Percentiles rank a stretch among this genome's conserved stretches.
Evolutionary conservation across 2,113 vertebrate genomes (phyloP).

Genomic region (Mastomys natalensis): DNA sequence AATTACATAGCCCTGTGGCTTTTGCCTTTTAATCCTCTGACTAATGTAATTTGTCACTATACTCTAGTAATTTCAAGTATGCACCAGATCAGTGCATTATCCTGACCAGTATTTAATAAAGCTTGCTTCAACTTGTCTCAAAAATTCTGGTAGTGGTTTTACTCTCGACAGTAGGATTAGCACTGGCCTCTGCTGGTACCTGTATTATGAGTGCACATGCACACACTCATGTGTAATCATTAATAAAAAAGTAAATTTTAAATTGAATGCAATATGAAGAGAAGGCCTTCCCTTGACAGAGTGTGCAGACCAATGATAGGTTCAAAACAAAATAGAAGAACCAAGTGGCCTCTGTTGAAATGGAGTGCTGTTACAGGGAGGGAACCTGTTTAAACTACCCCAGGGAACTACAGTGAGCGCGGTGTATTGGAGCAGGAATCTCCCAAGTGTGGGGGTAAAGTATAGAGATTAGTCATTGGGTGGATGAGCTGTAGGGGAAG

Average conservation of each 20-base stretch:
- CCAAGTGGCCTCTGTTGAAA: not conserved
- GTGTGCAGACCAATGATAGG: not conserved
- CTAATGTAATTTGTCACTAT: not conserved
- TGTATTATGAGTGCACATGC: not conserved
- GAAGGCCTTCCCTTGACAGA: not conserved
- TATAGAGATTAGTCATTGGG: not conserved
- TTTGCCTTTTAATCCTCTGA: not conserved
- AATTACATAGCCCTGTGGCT: not conserved
- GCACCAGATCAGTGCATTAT: not conserved
- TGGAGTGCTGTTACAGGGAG: not conserved
- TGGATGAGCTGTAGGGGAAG: not conserved
- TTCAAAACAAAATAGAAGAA: not conserved
- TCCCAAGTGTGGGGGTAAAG: not conserved
- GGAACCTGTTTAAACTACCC: not conserved
- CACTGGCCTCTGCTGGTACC: not conserved
- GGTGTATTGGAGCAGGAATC: not conserved
- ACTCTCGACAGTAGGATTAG: not conserved
- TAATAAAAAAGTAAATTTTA: not conserved
- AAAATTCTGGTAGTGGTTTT: not conserved
- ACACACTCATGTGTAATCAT: too few relatives aligned
- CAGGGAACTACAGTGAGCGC: not conserved
- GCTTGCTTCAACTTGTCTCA: not conserved
- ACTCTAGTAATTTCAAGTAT: not conserved
- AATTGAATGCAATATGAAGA: not conserved
- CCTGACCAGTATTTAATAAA: not conserved